Conservation (phyloP, 2,797 vertebrate genomes). For the Silurus aristotelis region DNA sequence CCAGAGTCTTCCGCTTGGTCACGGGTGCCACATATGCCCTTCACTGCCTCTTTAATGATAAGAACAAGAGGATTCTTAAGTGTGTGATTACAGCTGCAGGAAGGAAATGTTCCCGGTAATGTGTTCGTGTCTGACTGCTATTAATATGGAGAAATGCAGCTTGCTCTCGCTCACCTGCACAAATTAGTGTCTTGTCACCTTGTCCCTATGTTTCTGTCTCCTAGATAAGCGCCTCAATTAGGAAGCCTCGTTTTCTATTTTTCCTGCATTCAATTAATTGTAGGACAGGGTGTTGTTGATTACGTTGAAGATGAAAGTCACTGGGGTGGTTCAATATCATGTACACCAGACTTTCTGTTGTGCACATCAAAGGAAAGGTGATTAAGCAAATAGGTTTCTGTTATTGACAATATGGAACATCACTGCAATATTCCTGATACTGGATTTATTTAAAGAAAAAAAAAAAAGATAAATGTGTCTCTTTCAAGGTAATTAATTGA, state of each 20-base stretch:
- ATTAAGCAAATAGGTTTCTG: conserved; percentile 1
- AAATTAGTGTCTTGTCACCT: conserved; percentile 51
- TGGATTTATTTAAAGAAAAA: not conserved
- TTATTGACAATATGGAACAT: not conserved
- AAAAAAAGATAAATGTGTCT: not conserved
- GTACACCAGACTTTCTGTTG: not conserved
- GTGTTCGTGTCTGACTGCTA: conserved; percentile 43
- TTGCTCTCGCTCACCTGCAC: conserved; percentile 40
- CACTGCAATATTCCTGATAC: not conserved
- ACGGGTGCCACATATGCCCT: conserved; percentile 57
- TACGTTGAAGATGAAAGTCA: conserved; percentile 24
- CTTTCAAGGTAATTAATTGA: not conserved
- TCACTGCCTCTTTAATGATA: conserved; percentile 53
- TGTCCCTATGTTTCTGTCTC: conserved; percentile 65
- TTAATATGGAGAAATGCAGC: conserved; percentile 50
- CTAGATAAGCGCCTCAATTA: conserved; percentile 70
- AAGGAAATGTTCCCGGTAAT: conserved; percentile 48
- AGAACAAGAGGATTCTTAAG: conserved; percentile 61
- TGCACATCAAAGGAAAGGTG: conserved; percentile 29
- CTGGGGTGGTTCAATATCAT: conserved; percentile 26
- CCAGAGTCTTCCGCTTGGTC: conserved; percentile 49
- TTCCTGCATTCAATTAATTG: conserved; percentile 54
- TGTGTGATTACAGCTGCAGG: conserved; percentile 50
- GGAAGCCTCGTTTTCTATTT: conserved; percentile 58
- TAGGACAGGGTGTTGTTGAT: conserved; percentile 40